These are phyloP conservation scores for Triplophysa tibetana DNA, from an alignment of 2,113 vertebrate species.

Conservation along the genomic window DNA sequence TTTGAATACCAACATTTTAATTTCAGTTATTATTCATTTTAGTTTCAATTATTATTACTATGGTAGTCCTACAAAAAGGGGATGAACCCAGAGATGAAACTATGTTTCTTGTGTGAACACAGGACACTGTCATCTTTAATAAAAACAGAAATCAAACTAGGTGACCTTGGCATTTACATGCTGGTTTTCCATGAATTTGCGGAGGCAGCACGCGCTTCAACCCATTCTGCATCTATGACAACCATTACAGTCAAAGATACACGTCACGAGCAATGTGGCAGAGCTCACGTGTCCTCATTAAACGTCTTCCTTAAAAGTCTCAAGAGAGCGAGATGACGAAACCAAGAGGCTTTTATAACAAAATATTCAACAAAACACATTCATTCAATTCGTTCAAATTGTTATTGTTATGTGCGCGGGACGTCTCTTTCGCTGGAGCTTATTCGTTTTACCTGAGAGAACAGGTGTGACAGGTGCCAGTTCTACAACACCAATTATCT, in stretches of 20 bases:
- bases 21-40: no score
- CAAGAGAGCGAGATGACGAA: not conserved
- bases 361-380: not conserved
- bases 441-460: not conserved
- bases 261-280: not conserved
- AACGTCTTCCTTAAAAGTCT: not conserved
- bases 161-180: not conserved
- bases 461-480: conserved; percentile 33
- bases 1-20: no score
- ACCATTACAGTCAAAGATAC: conserved; percentile 3
- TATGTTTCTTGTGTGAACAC: not conserved
- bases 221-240: conserved; percentile 23
- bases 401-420: not conserved
- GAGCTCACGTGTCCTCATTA: conserved; percentile 6
- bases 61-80: no score
- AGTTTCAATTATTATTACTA: no score
- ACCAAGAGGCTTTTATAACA: not conserved
- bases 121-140: not conserved
- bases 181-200: conserved; percentile 9
- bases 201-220: not conserved
- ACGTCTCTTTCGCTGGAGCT: not conserved
- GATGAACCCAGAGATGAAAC: not conserved
- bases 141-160: not conserved
- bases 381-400: not conserved
- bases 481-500: not conserved